Conservation (phyloP, 2,888 invertebrate species). For the Torymus tubicola region DNA sequence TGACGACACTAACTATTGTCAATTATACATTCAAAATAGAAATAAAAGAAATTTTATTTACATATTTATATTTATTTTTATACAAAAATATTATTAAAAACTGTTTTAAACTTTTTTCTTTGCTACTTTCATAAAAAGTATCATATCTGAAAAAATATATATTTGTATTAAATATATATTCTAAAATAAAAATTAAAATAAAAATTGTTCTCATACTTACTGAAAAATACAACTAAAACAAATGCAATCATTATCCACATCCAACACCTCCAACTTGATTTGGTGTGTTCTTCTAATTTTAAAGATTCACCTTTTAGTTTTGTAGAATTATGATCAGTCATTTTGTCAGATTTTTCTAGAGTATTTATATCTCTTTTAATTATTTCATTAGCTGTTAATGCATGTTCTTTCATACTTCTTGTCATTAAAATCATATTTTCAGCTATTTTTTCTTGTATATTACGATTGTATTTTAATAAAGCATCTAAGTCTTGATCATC, state of each 20-base stretch:
- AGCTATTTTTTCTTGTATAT: slow-evolving; percentile 93
- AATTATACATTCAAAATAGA: slow-evolving; percentile 14
- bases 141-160: slow-evolving; percentile 83
- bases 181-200: neutral
- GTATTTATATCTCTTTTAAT: slow-evolving; percentile 87
- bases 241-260: slow-evolving; percentile 93
- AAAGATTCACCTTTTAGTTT: slow-evolving; percentile 89
- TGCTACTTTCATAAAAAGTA: slow-evolving; percentile 94
- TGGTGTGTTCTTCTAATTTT: slow-evolving; percentile 89
- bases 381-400: slow-evolving; percentile 90
- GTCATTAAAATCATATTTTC: slow-evolving; percentile 95
- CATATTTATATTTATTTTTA: slow-evolving; percentile 28
- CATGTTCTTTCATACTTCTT: slow-evolving; percentile 92
- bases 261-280: slow-evolving; percentile 95
- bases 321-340: slow-evolving; percentile 87
- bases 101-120: slow-evolving; percentile 49
- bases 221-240: slow-evolving; percentile 91
- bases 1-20: slow-evolving; percentile 33
- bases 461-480: slow-evolving; percentile 90
- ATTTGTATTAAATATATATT: slow-evolving; percentile 23
- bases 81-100: slow-evolving; percentile 21
- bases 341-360: slow-evolving; percentile 84
- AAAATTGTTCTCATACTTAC: slow-evolving; percentile 78
- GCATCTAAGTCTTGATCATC: slow-evolving; percentile 88
- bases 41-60: slow-evolving; percentile 18